phyloP scores from a whole-genome alignment of 1,140 invertebrate species.

The Grapholita molesta region DNA sequence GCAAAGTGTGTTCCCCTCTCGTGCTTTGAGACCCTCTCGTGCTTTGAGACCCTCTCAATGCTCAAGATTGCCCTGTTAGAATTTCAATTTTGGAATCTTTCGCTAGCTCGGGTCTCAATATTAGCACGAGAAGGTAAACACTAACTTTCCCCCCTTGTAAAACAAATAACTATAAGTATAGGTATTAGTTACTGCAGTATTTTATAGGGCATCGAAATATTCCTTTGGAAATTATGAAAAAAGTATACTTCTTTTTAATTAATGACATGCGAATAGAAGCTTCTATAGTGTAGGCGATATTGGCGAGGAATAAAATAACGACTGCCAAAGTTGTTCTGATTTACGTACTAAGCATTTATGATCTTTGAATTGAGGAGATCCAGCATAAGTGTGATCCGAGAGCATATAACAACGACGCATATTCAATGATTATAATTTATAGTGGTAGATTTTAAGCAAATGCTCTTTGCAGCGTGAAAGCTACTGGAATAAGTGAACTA shows the following conservation, averaged over 20 bases:
- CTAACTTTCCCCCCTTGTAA: too few relatives aligned
- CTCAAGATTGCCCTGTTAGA: too few relatives aligned
- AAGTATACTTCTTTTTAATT: background rate
- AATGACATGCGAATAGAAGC: background rate
- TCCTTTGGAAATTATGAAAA: too few relatives aligned
- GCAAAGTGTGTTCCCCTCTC: too few relatives aligned
- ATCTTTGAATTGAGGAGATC: background rate
- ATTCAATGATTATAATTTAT: background rate
- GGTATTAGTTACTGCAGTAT: too few relatives aligned
- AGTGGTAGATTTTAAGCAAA: background rate
- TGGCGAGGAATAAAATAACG: background rate
- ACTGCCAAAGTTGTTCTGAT: background rate
- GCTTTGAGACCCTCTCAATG: too few relatives aligned
- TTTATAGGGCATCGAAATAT: too few relatives aligned
- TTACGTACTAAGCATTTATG: background rate
- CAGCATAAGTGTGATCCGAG: background rate
- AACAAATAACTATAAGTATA: too few relatives aligned
- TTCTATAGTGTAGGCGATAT: background rate
- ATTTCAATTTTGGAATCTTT: too few relatives aligned
- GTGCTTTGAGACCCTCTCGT: too few relatives aligned
- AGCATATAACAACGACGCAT: background rate
- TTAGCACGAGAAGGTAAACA: too few relatives aligned
- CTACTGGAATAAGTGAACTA: background rate
- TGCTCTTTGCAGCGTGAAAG: background rate
- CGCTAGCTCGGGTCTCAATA: too few relatives aligned